Conservation (phyloP, 53 echinoderm and acorn worm species). For the Patiria pectinifera region DNA sequence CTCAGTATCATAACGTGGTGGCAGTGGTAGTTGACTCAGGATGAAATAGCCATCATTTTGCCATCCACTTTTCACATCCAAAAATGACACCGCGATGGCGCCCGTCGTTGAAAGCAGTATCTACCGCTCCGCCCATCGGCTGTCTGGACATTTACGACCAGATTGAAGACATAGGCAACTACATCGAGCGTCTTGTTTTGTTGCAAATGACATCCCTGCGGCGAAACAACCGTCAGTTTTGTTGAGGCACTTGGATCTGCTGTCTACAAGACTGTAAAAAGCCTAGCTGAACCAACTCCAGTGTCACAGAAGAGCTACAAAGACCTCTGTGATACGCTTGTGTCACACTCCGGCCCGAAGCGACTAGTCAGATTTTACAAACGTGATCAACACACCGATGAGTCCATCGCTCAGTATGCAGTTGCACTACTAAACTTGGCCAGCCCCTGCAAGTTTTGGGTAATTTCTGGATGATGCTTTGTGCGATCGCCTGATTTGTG, state of each 20-base stretch:
- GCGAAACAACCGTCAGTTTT: not conserved
- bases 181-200: not conserved
- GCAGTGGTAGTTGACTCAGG: not conserved
- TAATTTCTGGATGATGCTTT: not conserved
- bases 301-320: no score
- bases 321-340: not conserved
- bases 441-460: conserved; percentile 22
- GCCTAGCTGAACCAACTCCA: no score
- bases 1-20: not conserved
- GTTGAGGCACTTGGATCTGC: not conserved
- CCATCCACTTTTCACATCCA: not conserved
- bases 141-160: not conserved
- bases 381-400: not conserved
- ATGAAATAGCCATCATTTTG: not conserved
- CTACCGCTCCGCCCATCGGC: not conserved
- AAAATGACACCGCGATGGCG: not conserved
- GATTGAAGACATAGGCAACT: conserved; percentile 10
- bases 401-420: conserved; percentile 1
- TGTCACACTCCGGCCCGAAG: not conserved
- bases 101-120: not conserved
- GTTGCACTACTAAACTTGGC: conserved; percentile 7
- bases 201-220: no score
- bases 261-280: conserved; percentile 12
- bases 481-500: not conserved
- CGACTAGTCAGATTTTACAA: not conserved